Evolutionary conservation across 2,113 vertebrate genomes (phyloP).

Genomic region (Origma solitaria): DNA sequence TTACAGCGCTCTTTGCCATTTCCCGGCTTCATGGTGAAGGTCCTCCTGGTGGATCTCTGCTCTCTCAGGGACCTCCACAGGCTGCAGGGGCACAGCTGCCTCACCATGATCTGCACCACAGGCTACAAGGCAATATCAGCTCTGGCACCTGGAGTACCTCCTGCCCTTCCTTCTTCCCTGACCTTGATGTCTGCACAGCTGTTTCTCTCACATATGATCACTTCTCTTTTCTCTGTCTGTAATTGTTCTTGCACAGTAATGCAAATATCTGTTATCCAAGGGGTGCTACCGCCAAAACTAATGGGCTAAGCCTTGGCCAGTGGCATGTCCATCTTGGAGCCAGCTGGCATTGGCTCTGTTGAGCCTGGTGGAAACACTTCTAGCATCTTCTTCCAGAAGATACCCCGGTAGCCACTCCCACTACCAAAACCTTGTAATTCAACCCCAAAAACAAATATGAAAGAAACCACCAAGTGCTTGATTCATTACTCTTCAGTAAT

Average conservation of each 20-base stretch:
- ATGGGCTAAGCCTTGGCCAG: background rate
- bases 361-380: background rate
- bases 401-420: background rate
- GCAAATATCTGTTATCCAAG: background rate
- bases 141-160: background rate
- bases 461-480: background rate
- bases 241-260: background rate
- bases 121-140: background rate
- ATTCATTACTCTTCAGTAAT: background rate
- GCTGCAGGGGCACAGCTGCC: too few species aligned
- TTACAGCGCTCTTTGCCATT: background rate
- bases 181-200: background rate
- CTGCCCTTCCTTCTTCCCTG: background rate
- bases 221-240: background rate
- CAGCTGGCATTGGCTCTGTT: background rate
- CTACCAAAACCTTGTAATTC: background rate
- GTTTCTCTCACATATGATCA: background rate
- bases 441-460: background rate
- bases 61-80: background rate
- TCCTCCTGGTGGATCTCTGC: background rate
- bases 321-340: background rate
- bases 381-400: background rate
- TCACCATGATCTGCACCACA: background rate
- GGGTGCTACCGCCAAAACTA: rapidly evolving
- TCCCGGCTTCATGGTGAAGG: background rate